Evolutionary conservation across 2,113 vertebrate species (phyloP), one percentile per base, ranked within the genome.

Genomic region (Uria aalge): DNA sequence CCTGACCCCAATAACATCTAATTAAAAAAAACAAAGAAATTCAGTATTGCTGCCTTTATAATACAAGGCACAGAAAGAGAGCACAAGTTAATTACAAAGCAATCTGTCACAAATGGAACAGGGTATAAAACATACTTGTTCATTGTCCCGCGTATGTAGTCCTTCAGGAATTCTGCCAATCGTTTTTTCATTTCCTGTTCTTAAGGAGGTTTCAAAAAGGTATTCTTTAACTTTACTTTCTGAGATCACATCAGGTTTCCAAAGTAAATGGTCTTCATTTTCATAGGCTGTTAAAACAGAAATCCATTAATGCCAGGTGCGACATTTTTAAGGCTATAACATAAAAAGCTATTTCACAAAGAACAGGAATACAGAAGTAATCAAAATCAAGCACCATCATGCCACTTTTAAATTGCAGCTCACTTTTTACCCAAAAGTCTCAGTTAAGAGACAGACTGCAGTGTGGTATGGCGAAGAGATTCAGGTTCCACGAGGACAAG

Each of bases 201-300:
- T 98, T 96, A 99, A 97, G 67, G 98, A 98, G 3, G 98, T 98
- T 75, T 99, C 99, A 91, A 97, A 98, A 97, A 99, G 98, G 85
- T 99, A 99, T 68, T 98, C 98, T 95, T 98, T 98, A 86, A 99
- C 99, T 97, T 98, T 99, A 97, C 88, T 99, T 97, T 99, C 99
- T 53, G 99, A 96, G 95, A 99, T 96, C 67, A 98, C 94, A 64
- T 97, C 98, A 76, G 99, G 99, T 92, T 98, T 98, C 99, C 99
- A 99, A 67, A 99, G 98, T 93, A 99, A 97, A 97, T 99, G 99
- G 72, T 99, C 99, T 87, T 99, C 99, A 85, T 99, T 98, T 97
- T 99, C 99, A 97, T 99, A 99, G 5, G 88, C 99, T 99, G 97
- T 83, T 89, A 93, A 96, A 85, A 96, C 12, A 96, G 86, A 97